Base-by-base conservation (phyloP, 2,797 vertebrate species). In the Poecilia gillii region DNA sequence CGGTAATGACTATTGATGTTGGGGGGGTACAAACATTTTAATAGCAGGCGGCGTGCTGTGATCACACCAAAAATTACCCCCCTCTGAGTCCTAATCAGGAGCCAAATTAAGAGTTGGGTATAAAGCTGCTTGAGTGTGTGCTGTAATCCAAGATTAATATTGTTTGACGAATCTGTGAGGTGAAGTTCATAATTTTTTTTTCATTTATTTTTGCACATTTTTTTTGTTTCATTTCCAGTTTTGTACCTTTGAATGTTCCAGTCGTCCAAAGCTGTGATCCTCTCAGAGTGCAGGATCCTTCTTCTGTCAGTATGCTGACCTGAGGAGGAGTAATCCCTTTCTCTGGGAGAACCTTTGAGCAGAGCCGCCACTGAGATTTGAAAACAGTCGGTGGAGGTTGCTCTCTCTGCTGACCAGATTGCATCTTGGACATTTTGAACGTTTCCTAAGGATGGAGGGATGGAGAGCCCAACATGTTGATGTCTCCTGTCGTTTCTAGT, bases 121-220 rank as follows among this genome's bases (percentile, higher is more conserved):
- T 55, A 75, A 55, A 82, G 84, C 71, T 75, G 23, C 45, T 41
- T 53, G 14, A 87, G 51, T 73, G 78, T 70, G 72, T 47, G n/a
- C 75, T 43, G 13, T 81, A 88, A 92, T 92, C 86, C 81, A 77
- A 81, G 81, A 85, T 90, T 86, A 43, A 83, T 7, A 41, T 72
- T 78, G 72, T 79, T 74, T 74, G 43, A 84, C 81, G 74, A 77
- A 80, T 84, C 66, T 71, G 6, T 41, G 46, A n/a, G 8, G 23
- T 2, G n/a, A 75, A 16, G 41, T 53, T 81, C 6, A 5, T 47
- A 20, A 4, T 73, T 66, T 39, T 16, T 8, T 12, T 28, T 1
- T 0, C 6, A 16, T 5, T 70, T 62, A 47, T 66, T 36, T 20
- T 39, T 33, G 20, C 8, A 6, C 12, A 6, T 18, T 39, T 16